phyloP scores from a whole-genome alignment of 1,140 invertebrate species.

The Laupala kohalensis region DNA sequence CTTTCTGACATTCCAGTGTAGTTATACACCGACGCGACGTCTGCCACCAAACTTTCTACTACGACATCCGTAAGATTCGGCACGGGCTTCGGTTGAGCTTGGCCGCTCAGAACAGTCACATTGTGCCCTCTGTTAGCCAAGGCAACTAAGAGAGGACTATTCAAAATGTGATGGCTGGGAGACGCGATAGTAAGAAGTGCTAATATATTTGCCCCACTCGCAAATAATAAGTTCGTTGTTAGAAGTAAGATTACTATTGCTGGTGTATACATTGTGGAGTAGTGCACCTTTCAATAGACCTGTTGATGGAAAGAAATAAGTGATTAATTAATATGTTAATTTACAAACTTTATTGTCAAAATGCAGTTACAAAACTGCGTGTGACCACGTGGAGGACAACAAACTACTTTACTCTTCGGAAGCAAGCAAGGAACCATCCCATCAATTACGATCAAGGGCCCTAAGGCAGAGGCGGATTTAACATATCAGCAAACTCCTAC shows the following conservation, averaged over 20 bases:
- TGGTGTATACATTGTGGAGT: background rate
- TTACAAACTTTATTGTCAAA: too few relatives aligned
- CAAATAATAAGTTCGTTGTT: background rate
- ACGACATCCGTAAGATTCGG: slow-evolving; percentile 12
- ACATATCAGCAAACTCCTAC: too few relatives aligned
- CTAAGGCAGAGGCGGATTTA: too few relatives aligned
- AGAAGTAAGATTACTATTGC: background rate
- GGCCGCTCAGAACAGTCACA: slow-evolving; percentile 17
- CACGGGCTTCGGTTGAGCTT: slow-evolving; percentile 26
- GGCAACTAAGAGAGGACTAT: background rate
- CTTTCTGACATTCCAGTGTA: background rate
- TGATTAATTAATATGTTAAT: too few relatives aligned
- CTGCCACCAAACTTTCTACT: background rate
- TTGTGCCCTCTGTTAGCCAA: background rate
- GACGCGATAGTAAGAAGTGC: slow-evolving; percentile 3
- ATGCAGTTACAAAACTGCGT: too few relatives aligned
- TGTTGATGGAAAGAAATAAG: too few relatives aligned
- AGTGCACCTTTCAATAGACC: too few relatives aligned
- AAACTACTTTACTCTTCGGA: too few relatives aligned
- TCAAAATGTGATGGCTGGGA: slow-evolving; percentile 1
- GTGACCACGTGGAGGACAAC: too few relatives aligned
- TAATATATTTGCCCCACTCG: slow-evolving; percentile 17
- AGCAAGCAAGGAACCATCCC: too few relatives aligned
- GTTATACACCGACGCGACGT: background rate
- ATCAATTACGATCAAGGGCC: too few relatives aligned